Base-by-base conservation (phyloP, 1,140 invertebrate genomes). In the Drosophila micromelanica region DNA sequence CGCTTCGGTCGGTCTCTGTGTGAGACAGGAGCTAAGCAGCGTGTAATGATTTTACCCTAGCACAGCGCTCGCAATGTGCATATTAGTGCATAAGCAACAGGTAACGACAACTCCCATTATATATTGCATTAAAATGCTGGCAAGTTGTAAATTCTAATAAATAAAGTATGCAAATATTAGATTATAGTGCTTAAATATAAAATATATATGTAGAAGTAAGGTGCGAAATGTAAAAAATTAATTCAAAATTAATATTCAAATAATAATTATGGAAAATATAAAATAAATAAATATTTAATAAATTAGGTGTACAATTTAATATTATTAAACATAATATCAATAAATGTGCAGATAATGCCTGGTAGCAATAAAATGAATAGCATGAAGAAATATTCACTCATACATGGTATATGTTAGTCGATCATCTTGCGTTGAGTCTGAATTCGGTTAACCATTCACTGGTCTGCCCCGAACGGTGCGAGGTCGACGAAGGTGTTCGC, bases 1-100 rank as follows among this genome's bases (percentile, higher is more conserved):
- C 59, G 59, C 40, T 38, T 62, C 46, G 67, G 55, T 67, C 12
- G 40, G 40, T 68, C 56, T 46, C 11, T 61, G 55, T 68, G 64
- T 60, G 73, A 62, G 75, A 86, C 82, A 80, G 79, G 59, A 89
- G 76, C 76, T 90, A 72, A 87, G 84, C 76, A 82, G 84, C 84
- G 79, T 89, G 76, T 87, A 84, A 87, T 87, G 84, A 89, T 61
- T 35, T 46, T 57, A 72, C 67, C 60, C 60, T 55, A 12, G 1
- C 37, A 17, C 1, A 6, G 27, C 20, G 27, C 23, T 11, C 0
- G 51, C 27, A 20, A 27, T 7, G 38, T 37, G 52, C 38, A 13
- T 35, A 51, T 56, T 20, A 4, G 11, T 23, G 11, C 1, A n/a
- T 3, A 11, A 5, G 37, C 20, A 45, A 60, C 12, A 59, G 27